These are phyloP conservation scores for Onychomys leucogaster DNA, from an alignment of 2,797 vertebrate species.

Conservation along the genomic window DNA sequence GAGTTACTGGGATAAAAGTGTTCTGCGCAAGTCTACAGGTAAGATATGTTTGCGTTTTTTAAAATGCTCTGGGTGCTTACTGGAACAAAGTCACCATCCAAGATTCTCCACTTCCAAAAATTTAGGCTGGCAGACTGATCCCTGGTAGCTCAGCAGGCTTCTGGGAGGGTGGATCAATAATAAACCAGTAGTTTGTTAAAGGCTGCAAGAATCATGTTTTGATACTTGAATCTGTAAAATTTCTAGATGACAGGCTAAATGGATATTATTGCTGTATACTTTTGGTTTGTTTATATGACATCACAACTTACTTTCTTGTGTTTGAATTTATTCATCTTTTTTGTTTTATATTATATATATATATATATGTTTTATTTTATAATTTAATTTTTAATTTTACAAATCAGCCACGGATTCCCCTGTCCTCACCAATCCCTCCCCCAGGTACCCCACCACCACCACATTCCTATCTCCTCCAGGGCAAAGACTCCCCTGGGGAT, in stretches of 20 bases:
- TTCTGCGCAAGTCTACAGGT: not conserved
- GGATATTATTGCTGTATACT: not conserved
- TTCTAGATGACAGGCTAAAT: not conserved
- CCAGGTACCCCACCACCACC: too few species aligned
- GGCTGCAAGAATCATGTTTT: not conserved
- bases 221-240: not conserved
- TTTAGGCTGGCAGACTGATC: not conserved
- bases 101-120: not conserved
- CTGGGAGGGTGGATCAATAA: not conserved
- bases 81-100: not conserved
- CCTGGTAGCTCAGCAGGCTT: not conserved
- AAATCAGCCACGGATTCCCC: too few species aligned
- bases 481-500: too few species aligned
- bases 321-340: not conserved
- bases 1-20: slow-evolving; percentile 11
- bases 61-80: not conserved
- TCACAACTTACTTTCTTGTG: not conserved
- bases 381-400: too few species aligned
- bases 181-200: not conserved
- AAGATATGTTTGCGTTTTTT: slow-evolving; percentile 16
- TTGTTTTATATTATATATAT: too few species aligned
- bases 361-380: too few species aligned
- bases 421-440: too few species aligned
- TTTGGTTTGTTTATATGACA: not conserved
- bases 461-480: too few species aligned